Base-by-base conservation (phyloP, 1,140 invertebrate species). In the Zaprionus nigranus region DNA sequence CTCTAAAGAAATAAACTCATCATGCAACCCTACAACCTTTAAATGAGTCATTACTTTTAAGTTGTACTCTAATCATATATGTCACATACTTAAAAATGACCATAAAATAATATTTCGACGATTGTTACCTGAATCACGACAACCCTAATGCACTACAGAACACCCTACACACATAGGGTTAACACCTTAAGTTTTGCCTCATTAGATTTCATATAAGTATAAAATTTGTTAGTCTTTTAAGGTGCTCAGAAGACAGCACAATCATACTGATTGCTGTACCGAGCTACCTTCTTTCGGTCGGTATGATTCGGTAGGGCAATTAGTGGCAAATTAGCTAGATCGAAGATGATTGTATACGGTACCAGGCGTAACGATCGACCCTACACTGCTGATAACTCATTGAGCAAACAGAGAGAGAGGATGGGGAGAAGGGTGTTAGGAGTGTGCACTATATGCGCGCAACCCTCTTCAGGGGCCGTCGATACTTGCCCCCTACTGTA, bases 341-440 rank as follows among this genome's bases (percentile, higher is more conserved):
- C 46, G 46, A 51, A 51, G 46, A 22, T 24, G 46, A 51, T 51
- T 51, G 46, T 20, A 24, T 60, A 61, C 24, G 26, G 59, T 61
- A 46, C 9, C 43, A 13, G n/a, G 24, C 43, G 24, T 62, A 22
- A 6, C 59, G 40, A 7, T n/a, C 40, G n/a, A 20, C 40, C 59
- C 24, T 13, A 20, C 43, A 30, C 7, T 12, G 46, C 46, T 28
- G 60, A 62, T 62, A 51, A 51, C 58, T 58, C 5, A 17, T 46
- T 7, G n/a, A 24, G 13, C 12, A 28, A 58, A 1, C 7, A 6
- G n/a, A 9, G n/a, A 22, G 20, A 22, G 20, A 22, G 20, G 1
- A 17, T 4, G 40, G 7, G 2, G 24, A 26, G 24, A 17, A 5
- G 40, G n/a, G 15, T 40, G 2, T 40, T 1, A 46, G 40, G n/a